A percentile compares a stretch with the other conserved stretches of the same genome.
Conservation (phyloP, 1,140 invertebrate genomes). For the Trichoplusia ni region DNA sequence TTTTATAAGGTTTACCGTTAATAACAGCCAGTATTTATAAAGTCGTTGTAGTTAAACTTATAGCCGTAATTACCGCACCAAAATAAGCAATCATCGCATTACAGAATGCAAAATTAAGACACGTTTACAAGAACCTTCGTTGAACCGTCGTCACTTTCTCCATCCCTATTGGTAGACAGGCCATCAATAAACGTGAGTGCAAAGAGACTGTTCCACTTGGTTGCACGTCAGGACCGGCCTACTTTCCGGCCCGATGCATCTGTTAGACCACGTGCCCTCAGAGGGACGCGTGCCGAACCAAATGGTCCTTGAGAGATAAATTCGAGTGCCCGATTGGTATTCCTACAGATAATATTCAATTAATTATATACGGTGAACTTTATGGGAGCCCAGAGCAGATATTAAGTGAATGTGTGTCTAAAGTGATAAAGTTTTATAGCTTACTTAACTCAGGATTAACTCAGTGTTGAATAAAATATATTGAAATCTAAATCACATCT, state of each 20-base stretch:
- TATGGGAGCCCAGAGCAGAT: too few species aligned
- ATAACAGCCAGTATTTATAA: too few species aligned
- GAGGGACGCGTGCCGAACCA: conserved; percentile 37
- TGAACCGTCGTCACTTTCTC: conserved; percentile 36
- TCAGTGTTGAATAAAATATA: too few species aligned
- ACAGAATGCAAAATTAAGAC: background rate
- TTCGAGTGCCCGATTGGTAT: conserved; percentile 8
- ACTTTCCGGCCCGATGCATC: conserved; percentile 42
- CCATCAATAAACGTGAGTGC: background rate
- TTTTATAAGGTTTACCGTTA: too few species aligned
- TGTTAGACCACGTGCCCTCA: conserved; percentile 41
- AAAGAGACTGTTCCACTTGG: background rate
- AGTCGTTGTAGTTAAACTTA: too few species aligned
- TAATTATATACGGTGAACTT: too few species aligned
- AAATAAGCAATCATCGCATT: background rate
- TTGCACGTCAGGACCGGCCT: conserved; percentile 30
- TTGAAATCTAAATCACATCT: too few species aligned
- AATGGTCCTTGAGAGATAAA: conserved; percentile 23
- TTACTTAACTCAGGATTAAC: too few species aligned
- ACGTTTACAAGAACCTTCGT: background rate
- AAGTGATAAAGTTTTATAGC: too few species aligned
- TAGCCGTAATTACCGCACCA: background rate
- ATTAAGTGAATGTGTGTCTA: too few species aligned
- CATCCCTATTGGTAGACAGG: conserved; percentile 23
- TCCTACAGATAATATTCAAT: background rate